Evolutionary conservation across 2,797 vertebrate genomes (phyloP), one percentile per base, ranked within the genome.

Genomic region (Oreochromis mossambicus): DNA sequence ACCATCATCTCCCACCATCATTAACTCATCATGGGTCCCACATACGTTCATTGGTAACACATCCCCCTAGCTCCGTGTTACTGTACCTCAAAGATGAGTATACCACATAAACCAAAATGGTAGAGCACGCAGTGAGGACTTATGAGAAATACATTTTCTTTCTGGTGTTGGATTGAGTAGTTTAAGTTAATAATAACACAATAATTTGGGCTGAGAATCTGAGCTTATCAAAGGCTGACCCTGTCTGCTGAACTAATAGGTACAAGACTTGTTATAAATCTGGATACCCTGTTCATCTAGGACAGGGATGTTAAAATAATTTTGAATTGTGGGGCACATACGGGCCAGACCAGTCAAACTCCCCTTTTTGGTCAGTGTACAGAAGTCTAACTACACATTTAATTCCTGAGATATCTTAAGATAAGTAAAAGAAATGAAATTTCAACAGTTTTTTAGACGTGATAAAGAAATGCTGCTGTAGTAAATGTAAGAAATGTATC

Each of bases 211-310:
- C 36, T 21, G 19, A 38, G 12, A 15, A 68, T 68, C 8, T 24
- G 63, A 70, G 5, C 3, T 8, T 13, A 68, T 15, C 63, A 8
- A 0, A 68, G 38, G 24, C 2, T 46, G 0, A 70, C 66, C 8
- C 21, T 46, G 4, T 17, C 13, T 26, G 2, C n/a, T 68, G 13
- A 68, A 15, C 13, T 70, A 70, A 70, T 10, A 14, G 38, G 21
- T 46, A 26, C 26, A 24, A 17, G 5, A 52, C 19, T 70, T 8
- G 5, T 68, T 70, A 0, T 15, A 70, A 70, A 46, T 26, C 21
- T 26, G 8, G 21, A 9, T 1, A 70, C 66, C 5, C 5, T 4
- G 66, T 70, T 70, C 38, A 26, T 46, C 21, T 2, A 61, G 58
- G 58, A n/a, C 32, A 34, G 3, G 29, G 29, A n/a, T 61, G 32